A percentile compares a stretch with the other conserved stretches of the same genome.
Evolutionary conservation across 2,797 vertebrate species (phyloP).

Genomic region (Cirrhinus mrigala): DNA sequence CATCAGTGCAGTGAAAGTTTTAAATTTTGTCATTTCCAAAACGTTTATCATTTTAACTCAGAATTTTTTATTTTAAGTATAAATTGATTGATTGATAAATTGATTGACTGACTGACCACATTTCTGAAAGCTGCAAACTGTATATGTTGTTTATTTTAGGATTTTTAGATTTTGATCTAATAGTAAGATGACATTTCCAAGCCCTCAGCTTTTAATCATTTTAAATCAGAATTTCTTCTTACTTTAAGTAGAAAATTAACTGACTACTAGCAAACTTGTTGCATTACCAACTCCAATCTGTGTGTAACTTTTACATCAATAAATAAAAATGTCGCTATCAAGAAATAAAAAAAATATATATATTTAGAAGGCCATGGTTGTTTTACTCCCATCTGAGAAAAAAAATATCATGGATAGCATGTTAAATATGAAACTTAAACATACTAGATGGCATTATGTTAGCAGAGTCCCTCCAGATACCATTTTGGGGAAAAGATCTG

Average conservation of each 20-base stretch:
- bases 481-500: not conserved
- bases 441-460: not conserved
- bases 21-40: not conserved
- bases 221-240: not conserved
- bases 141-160: not conserved
- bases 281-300: not conserved
- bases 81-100: not conserved
- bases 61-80: not conserved
- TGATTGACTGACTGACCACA: too few species aligned
- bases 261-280: not conserved
- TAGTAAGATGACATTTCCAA: not conserved
- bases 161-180: not conserved
- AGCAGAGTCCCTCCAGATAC: constrained; percentile 1
- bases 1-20: not conserved
- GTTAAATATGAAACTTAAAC: not conserved
- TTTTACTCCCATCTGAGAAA: not conserved
- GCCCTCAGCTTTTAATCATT: not conserved
- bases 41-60: not conserved
- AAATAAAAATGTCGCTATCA: not conserved
- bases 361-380: too few species aligned
- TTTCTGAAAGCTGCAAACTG: not conserved
- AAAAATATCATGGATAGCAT: not conserved
- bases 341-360: not conserved
- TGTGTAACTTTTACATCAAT: too few species aligned
- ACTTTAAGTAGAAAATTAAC: not conserved